Percentiles rank a stretch among this genome's conserved stretches.
Conservation (phyloP, 2,113 vertebrate species). For the Phalacrocorax aristotelis region DNA sequence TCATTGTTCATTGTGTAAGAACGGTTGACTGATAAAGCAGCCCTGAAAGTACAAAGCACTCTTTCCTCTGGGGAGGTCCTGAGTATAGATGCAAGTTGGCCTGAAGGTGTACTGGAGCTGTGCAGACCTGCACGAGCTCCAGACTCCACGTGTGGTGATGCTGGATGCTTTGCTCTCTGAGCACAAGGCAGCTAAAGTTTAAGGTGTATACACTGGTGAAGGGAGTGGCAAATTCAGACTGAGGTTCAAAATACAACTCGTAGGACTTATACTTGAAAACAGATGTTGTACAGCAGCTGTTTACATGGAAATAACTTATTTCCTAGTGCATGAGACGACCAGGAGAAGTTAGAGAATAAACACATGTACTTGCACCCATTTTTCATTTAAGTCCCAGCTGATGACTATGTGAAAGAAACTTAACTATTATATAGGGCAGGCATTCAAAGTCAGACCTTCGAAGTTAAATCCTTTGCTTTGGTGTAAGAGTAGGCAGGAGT, state of each 20-base stretch:
- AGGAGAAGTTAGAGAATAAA: neutral
- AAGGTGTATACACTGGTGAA: neutral
- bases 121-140: neutral
- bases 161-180: neutral
- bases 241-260: neutral
- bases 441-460: neutral
- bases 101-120: too few species aligned
- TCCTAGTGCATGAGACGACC: neutral
- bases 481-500: neutral
- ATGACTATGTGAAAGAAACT: neutral
- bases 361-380: neutral
- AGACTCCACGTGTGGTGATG: fast-evolving
- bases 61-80: neutral
- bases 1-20: neutral
- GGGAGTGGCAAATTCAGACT: neutral
- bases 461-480: neutral
- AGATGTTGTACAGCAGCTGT: neutral
- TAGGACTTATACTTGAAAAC: neutral
- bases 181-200: neutral
- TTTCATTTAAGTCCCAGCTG: neutral
- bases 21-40: neutral
- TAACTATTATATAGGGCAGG: neutral
- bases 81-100: neutral
- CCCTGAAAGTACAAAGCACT: neutral
- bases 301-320: neutral